phyloP scores from a whole-genome alignment of 2,888 invertebrate species.

The Electrophaes corylata region DNA sequence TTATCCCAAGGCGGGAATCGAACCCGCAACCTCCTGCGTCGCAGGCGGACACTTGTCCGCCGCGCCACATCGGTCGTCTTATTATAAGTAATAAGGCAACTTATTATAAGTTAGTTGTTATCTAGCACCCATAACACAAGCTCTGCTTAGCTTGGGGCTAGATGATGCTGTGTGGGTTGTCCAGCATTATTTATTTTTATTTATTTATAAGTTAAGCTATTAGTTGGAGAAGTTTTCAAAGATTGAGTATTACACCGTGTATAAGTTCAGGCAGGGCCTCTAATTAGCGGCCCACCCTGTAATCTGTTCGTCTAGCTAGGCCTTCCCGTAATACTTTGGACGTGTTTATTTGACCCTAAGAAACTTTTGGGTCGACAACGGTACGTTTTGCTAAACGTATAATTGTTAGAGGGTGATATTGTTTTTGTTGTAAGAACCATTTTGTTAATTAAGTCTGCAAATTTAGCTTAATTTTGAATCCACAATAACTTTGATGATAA shows the following conservation, averaged over 20 bases:
- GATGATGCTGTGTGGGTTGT: too few species aligned
- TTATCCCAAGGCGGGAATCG: too few species aligned
- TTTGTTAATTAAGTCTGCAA: not conserved
- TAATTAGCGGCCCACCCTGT: constrained; percentile 18
- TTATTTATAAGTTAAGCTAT: too few species aligned
- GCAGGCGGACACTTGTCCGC: too few species aligned
- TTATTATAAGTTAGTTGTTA: too few species aligned
- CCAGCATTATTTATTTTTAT: too few species aligned
- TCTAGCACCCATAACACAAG: too few species aligned
- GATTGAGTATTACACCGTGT: not conserved
- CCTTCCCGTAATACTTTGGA: constrained; percentile 19
- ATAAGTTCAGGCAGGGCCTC: not conserved
- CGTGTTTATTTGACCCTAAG: constrained; percentile 29
- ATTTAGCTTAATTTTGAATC: not conserved
- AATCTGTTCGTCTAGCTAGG: constrained; percentile 21
- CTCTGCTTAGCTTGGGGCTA: too few species aligned
- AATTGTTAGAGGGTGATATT: constrained; percentile 18
- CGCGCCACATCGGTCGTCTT: too few species aligned
- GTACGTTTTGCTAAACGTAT: constrained; percentile 22
- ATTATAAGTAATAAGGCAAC: too few species aligned
- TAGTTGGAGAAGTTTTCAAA: too few species aligned
- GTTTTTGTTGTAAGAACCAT: constrained; percentile 20
- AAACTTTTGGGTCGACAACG: constrained; percentile 26
- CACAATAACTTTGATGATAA: not conserved
- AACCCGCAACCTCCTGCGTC: too few species aligned